A percentile compares a stretch with the other conserved stretches of the same genome.
These are phyloP conservation scores for Ichneumoninae sp. DNA, from an alignment of 2,888 invertebrate genomes.

Conservation along the genomic window DNA sequence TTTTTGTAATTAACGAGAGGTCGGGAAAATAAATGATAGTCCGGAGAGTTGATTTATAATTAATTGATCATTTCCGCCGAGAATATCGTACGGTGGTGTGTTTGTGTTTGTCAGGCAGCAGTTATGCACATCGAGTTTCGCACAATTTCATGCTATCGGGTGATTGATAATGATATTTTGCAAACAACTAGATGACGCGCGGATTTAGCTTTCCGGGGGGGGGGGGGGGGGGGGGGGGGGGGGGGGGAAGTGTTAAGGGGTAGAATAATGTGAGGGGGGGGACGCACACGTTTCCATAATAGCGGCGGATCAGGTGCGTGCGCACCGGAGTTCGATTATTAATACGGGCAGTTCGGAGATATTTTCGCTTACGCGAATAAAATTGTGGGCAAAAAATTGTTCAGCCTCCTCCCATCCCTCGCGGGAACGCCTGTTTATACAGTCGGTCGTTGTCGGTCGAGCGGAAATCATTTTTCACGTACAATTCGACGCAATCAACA, in stretches of 20 bases:
- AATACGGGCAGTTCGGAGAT: slow-evolving; percentile 19
- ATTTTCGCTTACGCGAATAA: slow-evolving; percentile 29
- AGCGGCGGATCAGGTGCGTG: slow-evolving; percentile 1
- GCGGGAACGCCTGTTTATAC: background rate
- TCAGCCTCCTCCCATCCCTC: background rate
- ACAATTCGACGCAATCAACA: slow-evolving; percentile 37
- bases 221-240: too few species aligned
- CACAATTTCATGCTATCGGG: slow-evolving; percentile 13
- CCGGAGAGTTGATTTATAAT: background rate
- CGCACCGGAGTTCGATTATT: slow-evolving; percentile 42
- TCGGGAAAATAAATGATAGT: background rate
- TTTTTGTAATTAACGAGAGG: background rate
- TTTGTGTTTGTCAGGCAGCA: background rate
- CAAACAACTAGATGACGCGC: slow-evolving; percentile 31
- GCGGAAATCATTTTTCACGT: slow-evolving; percentile 38
- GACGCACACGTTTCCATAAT: slow-evolving; percentile 8
- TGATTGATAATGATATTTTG: slow-evolving; percentile 50
- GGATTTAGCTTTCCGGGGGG: background rate
- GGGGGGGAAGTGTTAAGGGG: too few species aligned
- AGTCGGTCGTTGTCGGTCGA: slow-evolving; percentile 7
- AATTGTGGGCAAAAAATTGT: slow-evolving; percentile 1
- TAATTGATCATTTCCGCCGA: background rate
- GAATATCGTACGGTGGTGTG: background rate
- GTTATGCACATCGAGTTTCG: background rate
- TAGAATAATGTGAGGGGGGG: too few species aligned